A percentile compares a stretch with the other conserved stretches of the same genome.
phyloP scores from a whole-genome alignment of 2,113 vertebrate genomes.

The Oncorhynchus nerka region DNA sequence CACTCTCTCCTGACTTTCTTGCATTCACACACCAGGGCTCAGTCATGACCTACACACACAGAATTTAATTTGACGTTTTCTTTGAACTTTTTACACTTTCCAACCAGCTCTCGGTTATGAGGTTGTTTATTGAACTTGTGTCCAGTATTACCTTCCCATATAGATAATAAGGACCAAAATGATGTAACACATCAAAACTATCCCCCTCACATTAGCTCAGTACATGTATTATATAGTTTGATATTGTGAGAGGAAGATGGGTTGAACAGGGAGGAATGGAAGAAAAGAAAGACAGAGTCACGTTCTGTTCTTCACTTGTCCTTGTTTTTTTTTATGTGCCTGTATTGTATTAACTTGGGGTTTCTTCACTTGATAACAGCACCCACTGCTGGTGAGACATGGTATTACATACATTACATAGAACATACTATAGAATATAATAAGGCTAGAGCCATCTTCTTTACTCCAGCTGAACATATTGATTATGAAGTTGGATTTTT shows the following conservation, averaged over 20 bases:
- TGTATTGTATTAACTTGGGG: conserved; percentile 35
- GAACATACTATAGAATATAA: neutral
- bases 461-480: neutral
- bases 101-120: no score
- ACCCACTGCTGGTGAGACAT: conserved; percentile 56
- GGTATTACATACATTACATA: conserved; percentile 25
- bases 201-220: neutral
- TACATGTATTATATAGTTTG: neutral
- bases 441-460: neutral
- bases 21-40: conserved; percentile 5
- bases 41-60: conserved; percentile 9
- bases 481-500: no score
- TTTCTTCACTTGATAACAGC: conserved; percentile 54
- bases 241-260: conserved; percentile 44
- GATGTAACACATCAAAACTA: no score
- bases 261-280: conserved; percentile 38
- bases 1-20: neutral
- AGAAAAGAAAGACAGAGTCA: conserved; percentile 44
- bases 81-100: no score
- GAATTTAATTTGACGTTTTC: neutral
- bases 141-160: neutral
- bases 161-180: no score
- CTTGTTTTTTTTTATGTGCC: conserved; percentile 10
- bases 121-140: neutral
- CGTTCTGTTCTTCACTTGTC: conserved; percentile 36